Evolutionary conservation across 1,140 invertebrate genomes (phyloP).

Genomic region (Medauroidea extradentata): DNA sequence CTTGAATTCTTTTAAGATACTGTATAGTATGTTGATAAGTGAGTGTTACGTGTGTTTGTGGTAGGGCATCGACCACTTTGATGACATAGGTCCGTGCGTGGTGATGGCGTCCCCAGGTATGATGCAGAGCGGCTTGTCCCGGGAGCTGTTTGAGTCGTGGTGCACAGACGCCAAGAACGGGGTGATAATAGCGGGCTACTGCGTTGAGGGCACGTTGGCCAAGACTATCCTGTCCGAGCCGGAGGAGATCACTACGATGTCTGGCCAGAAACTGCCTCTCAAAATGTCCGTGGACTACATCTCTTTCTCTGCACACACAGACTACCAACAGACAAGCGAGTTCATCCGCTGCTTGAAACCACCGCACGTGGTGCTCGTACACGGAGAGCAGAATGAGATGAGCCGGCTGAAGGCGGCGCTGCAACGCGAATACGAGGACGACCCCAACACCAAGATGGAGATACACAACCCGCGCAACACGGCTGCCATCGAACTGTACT

Average conservation of each 20-base stretch:
- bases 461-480: conserved; percentile 97
- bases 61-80: conserved; percentile 97
- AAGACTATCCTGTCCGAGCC: conserved; percentile 97
- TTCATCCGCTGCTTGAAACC: conserved; percentile 93
- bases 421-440: conserved; percentile 90
- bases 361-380: conserved; percentile 93
- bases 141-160: conserved; percentile 98
- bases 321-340: conserved; percentile 98
- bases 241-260: conserved; percentile 93
- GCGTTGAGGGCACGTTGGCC: conserved; percentile 97
- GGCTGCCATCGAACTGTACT: conserved; percentile 87
- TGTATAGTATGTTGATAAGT: no score
- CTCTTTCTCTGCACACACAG: conserved; percentile 98
- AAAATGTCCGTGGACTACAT: conserved; percentile 99
- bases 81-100: conserved; percentile 98
- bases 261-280: conserved; percentile 90
- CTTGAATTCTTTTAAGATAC: no score
- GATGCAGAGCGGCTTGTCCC: conserved; percentile 97
- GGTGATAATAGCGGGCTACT: conserved; percentile 97
- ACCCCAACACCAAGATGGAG: conserved; percentile 78
- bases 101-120: conserved; percentile 99
- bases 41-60: conserved; percentile 17
- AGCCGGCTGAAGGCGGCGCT: conserved; percentile 89
- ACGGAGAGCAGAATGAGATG: conserved; percentile 99
- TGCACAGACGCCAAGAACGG: conserved; percentile 97